Evolutionary conservation across 1,140 invertebrate genomes (phyloP), one percentile per base, ranked within the genome.

Genomic region (Chymomyza costata): DNA sequence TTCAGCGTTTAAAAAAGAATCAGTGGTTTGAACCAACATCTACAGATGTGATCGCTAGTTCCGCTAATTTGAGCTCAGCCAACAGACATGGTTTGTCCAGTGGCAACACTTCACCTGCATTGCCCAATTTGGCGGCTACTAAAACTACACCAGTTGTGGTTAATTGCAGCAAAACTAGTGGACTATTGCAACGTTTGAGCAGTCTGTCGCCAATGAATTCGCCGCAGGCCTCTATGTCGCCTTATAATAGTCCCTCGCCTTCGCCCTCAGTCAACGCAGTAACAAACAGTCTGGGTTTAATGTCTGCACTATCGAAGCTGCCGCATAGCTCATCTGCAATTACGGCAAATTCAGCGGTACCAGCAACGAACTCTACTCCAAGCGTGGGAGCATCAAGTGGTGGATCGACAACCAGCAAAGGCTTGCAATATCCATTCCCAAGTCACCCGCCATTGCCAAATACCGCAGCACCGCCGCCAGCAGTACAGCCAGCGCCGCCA

Each of bases 1-100:
- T 93, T 8, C 96, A 97, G 83, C 88, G 97, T 6, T 87, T 99
- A 13, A 96, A 98, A 85, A 95, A 96, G 69, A 90, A 91, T 68
- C 92, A 96, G 65, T 95, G 95, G 86, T 95, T 95, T 81, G 93
- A 95, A 85, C 92, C 92, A 18, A 65, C 69, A 39, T 47, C 57
- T 8, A 56, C 50, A 0, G 82, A 84, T 25, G 66, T 66, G 8
- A 48, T 19, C 13, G 1, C 65, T n/a, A 52, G 64, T 15, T 61
- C 65, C 0, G 45, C 58, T 38, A 52, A 15, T 50, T n/a, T n/a
- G n/a, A n/a, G 41, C 13, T 19, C 58, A 59, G 11, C 11, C 51
- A 39, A 5, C 67, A 34, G 63, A 1, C 49, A 55, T 32, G 39
- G 47, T 35, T 50, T 65, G 3, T 51, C 60, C 53, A 71, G 78